Conservation (phyloP, 2,113 vertebrate species). For the Eulemur rufifrons region DNA sequence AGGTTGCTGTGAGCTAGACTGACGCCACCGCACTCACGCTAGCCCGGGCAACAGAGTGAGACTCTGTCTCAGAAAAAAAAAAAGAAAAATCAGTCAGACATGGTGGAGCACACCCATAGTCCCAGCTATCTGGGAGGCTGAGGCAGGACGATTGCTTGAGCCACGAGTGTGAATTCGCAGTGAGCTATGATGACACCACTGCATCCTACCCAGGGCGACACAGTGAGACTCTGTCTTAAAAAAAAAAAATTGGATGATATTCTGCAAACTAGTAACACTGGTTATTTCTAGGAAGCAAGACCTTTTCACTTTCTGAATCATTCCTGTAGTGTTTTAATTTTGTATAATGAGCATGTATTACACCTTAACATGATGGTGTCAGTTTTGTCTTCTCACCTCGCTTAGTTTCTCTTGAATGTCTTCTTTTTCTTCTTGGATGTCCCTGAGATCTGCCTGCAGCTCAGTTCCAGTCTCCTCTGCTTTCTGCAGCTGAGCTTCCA, state of each 20-base stretch:
- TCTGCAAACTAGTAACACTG: neutral
- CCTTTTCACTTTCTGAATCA: neutral
- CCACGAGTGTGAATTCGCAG: too few species aligned
- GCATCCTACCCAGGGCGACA: too few species aligned
- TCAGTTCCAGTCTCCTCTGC: slow-evolving; percentile 71
- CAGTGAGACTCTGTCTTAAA: too few species aligned
- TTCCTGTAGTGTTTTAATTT: neutral
- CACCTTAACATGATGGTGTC: neutral
- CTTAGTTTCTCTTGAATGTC: slow-evolving; percentile 74
- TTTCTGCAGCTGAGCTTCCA: slow-evolving; percentile 82
- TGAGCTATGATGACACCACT: too few species aligned
- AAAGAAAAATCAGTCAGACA: too few species aligned
- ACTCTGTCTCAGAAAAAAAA: too few species aligned
- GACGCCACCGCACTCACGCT: too few species aligned
- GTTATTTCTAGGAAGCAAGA: neutral
- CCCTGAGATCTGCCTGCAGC: slow-evolving; percentile 68
- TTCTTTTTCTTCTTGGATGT: slow-evolving; percentile 76
- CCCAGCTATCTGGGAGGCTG: too few species aligned
- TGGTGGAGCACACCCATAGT: too few species aligned
- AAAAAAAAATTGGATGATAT: neutral
- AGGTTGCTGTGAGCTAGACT: too few species aligned
- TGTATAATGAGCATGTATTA: neutral
- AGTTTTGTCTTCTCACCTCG: slow-evolving; percentile 81
- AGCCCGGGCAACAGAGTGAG: too few species aligned
- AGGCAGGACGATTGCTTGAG: too few species aligned